Evolutionary conservation across 1,140 invertebrate genomes (phyloP), one percentile per base, ranked within the genome.

Genomic region (Drosophila fuyamai): DNA sequence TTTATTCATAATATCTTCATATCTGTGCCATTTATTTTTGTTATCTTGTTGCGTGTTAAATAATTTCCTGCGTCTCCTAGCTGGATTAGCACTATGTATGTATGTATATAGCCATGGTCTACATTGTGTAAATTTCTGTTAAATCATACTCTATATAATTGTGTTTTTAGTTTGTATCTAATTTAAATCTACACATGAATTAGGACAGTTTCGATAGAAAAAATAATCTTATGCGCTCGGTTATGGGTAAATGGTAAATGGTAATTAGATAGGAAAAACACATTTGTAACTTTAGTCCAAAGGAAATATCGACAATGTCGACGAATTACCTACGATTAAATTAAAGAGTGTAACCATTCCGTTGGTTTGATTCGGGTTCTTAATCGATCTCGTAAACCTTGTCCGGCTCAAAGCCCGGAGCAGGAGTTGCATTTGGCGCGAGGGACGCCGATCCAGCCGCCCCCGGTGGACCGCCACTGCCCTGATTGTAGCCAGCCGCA

Each of bases 301-400:
- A 38, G 65, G 65, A 68, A 66, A 68, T 16, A 18, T 44, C 65
- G 65, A 68, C 65, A 44, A 66, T 14, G 65, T 66, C 65, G 65
- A 68, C 23, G 32, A 66, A 66, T 68, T 68, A 68, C 47, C 65
- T 68, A 68, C 47, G 46, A 43, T 48, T 68, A 43, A 54, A 72
- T 41, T 72, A 72, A 54, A 72, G 48, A 46, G 47, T 51, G 48
- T 53, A 53, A 68, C 60, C 65, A 63, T 10, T 5, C n/a, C 27
- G 14, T 50, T 48, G 62, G 62, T 38, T 63, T n/a, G n/a, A 60
- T 38, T 51, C 35, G 41, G 47, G 47, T 14, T 35, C 50, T 51
- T 90, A 92, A 65, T 92, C 90, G 79, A 92, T 92, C 71, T 92
- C 90, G 70, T 92, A 92, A 77, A 92, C 90, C 70, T 79, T 88